phyloP scores from a whole-genome alignment of 2,113 vertebrate genomes.

The Cyprinodon tularosa region DNA sequence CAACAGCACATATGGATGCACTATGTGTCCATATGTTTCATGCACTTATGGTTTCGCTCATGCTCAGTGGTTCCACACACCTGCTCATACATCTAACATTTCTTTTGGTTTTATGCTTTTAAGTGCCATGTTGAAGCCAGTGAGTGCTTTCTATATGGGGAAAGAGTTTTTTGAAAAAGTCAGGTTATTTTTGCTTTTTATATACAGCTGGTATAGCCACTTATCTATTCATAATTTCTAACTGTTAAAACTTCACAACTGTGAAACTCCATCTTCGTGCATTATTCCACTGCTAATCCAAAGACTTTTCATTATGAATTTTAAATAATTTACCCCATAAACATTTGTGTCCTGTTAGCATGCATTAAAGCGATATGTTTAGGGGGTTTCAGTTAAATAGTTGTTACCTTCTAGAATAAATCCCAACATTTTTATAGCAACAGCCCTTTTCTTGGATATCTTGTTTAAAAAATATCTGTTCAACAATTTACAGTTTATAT shows the following conservation, averaged over 20 bases:
- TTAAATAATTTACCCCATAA: too few relatives aligned
- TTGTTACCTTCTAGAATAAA: background rate
- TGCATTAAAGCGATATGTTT: background rate
- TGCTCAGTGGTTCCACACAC: constrained; percentile 51
- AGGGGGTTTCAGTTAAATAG: background rate
- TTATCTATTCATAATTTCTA: too few relatives aligned
- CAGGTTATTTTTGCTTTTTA: constrained; percentile 30
- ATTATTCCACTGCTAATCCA: background rate
- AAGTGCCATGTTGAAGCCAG: constrained; percentile 23
- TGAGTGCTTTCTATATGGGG: constrained; percentile 1
- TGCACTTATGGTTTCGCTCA: constrained; percentile 41
- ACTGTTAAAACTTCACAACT: background rate
- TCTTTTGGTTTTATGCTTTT: constrained; percentile 42
- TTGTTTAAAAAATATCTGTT: too few relatives aligned
- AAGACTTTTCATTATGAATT: too few relatives aligned
- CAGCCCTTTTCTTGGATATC: too few relatives aligned
- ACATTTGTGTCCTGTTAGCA: background rate
- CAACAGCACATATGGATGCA: constrained; percentile 24
- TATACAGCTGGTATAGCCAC: too few relatives aligned
- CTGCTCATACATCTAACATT: constrained; percentile 43
- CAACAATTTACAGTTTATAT: too few relatives aligned
- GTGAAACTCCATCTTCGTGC: background rate
- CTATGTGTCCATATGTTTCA: constrained; percentile 58
- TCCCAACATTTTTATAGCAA: too few relatives aligned
- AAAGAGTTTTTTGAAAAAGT: constrained; percentile 1